Evolutionary conservation across 2,888 invertebrate genomes (phyloP).

Genomic region (Hydroisotoma schaefferi): DNA sequence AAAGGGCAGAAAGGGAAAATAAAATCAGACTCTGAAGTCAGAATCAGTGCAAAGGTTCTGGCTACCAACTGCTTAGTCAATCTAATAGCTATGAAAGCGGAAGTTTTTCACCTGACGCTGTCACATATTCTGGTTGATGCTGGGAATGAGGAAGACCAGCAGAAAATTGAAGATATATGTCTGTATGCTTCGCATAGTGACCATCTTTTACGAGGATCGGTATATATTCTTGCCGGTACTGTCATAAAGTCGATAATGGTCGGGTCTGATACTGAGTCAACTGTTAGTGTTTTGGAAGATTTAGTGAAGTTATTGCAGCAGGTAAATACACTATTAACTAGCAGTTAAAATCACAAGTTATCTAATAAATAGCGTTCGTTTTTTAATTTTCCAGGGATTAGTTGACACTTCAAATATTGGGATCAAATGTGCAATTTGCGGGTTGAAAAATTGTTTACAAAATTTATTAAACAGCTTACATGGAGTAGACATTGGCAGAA

Average conservation of each 20-base stretch:
- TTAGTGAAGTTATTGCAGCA: conserved; percentile 54
- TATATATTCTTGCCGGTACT: conserved; percentile 65
- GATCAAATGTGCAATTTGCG: conserved; percentile 56
- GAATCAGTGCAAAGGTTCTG: conserved; percentile 87
- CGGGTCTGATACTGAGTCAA: not conserved
- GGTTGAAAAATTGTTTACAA: conserved; percentile 60
- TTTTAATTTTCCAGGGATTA: conserved; percentile 59
- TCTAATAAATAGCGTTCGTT: not conserved
- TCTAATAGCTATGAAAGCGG: conserved; percentile 70
- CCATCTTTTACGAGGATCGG: conserved; percentile 74
- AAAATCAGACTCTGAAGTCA: conserved; percentile 69
- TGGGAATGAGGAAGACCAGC: conserved; percentile 50
- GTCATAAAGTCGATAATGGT: conserved; percentile 60
- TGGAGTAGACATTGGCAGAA: conserved; percentile 56
- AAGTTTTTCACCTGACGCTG: conserved; percentile 62
- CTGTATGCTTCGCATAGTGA: conserved; percentile 69
- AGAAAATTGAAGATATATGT: conserved; percentile 68
- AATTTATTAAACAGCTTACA: conserved; percentile 63
- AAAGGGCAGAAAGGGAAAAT: conserved; percentile 56
- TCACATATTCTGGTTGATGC: conserved; percentile 50
- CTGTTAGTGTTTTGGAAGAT: conserved; percentile 58
- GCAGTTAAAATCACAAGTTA: not conserved
- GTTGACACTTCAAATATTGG: conserved; percentile 53
- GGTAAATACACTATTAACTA: not conserved
- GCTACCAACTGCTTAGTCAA: conserved; percentile 76